A percentile compares a stretch with the other conserved stretches of the same genome.
phyloP scores from a whole-genome alignment of 2,888 invertebrate species.

The Drosophila macrothrix region DNA sequence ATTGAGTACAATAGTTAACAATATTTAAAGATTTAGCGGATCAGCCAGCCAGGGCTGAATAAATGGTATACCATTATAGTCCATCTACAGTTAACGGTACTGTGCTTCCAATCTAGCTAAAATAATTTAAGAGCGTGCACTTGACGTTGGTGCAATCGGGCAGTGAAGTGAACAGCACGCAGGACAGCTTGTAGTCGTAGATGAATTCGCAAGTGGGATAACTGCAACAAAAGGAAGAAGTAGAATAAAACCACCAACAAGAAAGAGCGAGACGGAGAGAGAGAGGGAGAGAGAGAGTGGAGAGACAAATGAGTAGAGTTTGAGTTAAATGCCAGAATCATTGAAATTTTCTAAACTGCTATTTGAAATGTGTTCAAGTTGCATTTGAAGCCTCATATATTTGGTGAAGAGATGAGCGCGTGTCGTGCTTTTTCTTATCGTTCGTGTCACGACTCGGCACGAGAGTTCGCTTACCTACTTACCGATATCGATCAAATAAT shows the following conservation, averaged over 20 bases:
- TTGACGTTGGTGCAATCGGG: slow-evolving; percentile 84
- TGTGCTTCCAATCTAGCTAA: slow-evolving; percentile 62
- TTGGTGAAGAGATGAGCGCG: background rate
- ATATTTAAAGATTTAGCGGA: slow-evolving; percentile 4
- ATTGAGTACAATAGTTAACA: slow-evolving; percentile 37
- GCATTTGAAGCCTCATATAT: background rate
- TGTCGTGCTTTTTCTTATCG: background rate
- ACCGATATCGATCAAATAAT: background rate
- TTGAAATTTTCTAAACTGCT: slow-evolving; percentile 10
- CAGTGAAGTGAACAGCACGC: slow-evolving; percentile 85
- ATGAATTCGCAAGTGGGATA: slow-evolving; percentile 84
- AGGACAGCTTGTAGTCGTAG: slow-evolving; percentile 84
- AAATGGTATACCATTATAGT: slow-evolving; percentile 1
- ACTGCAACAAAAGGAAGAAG: slow-evolving; percentile 55
- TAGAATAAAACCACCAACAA: background rate
- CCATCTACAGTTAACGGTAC: slow-evolving; percentile 5
- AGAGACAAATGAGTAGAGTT: background rate
- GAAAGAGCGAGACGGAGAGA: background rate
- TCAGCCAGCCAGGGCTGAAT: slow-evolving; percentile 11
- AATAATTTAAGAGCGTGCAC: slow-evolving; percentile 83
- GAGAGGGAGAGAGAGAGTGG: background rate
- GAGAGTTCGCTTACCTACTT: background rate
- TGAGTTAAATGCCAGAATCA: slow-evolving; percentile 10
- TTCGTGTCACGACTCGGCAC: slow-evolving; percentile 1
- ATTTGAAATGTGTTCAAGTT: background rate